Evolutionary conservation across 2,888 invertebrate species (phyloP).

Genomic region (Andrena camellia): DNA sequence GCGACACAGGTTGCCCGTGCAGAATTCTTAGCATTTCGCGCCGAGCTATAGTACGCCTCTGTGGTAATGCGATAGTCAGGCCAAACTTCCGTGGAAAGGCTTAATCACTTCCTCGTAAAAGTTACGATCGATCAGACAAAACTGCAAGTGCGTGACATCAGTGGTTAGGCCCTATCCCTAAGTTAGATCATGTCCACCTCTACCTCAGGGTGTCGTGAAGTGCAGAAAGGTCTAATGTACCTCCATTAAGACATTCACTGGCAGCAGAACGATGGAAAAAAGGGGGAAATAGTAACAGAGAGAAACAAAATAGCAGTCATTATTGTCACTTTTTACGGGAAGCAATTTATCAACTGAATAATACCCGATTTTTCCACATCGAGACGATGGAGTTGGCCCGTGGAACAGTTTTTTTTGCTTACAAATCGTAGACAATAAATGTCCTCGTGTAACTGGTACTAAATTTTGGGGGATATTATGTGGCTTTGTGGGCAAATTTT

Average conservation of each 20-base stretch:
- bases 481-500: too few species aligned
- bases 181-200: slow-evolving; percentile 46
- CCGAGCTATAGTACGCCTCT: not conserved
- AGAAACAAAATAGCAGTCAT: slow-evolving; percentile 56
- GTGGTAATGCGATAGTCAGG: slow-evolving; percentile 15
- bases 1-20: slow-evolving; percentile 15
- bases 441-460: too few species aligned
- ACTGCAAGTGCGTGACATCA: slow-evolving; percentile 69
- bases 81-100: slow-evolving; percentile 51
- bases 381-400: slow-evolving; percentile 9
- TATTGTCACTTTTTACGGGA: slow-evolving; percentile 57
- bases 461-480: too few species aligned
- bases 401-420: slow-evolving; percentile 30
- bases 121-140: slow-evolving; percentile 37
- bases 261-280: not conserved
- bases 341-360: slow-evolving; percentile 53
- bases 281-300: slow-evolving; percentile 17
- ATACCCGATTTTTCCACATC: slow-evolving; percentile 41
- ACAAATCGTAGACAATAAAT: slow-evolving; percentile 15
- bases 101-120: slow-evolving; percentile 63
- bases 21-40: slow-evolving; percentile 33
- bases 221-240: slow-evolving; percentile 23
- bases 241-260: slow-evolving; percentile 16
- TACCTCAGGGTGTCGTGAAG: slow-evolving; percentile 23
- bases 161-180: slow-evolving; percentile 46